Conservation (phyloP, 2,797 vertebrate genomes). For the Channa striata region DNA sequence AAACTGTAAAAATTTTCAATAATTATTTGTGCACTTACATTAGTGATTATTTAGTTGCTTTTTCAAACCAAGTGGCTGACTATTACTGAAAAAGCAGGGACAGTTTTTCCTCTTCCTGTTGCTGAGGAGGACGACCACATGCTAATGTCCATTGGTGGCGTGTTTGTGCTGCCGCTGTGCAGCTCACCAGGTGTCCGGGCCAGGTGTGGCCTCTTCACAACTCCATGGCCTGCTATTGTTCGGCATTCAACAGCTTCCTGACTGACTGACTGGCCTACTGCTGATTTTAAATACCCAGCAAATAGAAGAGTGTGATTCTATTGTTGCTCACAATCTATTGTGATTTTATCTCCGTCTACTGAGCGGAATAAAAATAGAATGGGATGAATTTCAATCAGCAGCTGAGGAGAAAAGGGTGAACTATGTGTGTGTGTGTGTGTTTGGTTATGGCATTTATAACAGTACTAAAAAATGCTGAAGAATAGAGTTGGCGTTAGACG, state of each 20-base stretch:
- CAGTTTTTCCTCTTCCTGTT: conserved; percentile 27
- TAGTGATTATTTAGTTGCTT: conserved; percentile 4
- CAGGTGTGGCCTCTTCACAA: conserved; percentile 76
- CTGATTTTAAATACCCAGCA: conserved; percentile 45
- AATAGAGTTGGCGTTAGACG: conserved; percentile 16
- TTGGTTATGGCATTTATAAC: too few relatives aligned
- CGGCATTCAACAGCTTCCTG: conserved; percentile 71
- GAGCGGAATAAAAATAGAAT: conserved; percentile 36
- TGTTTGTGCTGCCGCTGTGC: conserved; percentile 59
- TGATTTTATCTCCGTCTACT: conserved; percentile 33
- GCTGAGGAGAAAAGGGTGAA: conserved; percentile 7
- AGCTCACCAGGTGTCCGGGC: conserved; percentile 72
- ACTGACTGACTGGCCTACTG: conserved; percentile 62
- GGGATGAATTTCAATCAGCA: conserved; percentile 42
- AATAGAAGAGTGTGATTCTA: conserved; percentile 45
- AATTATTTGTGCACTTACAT: neutral
- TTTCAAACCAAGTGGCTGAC: neutral
- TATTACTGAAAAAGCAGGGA: conserved; percentile 6
- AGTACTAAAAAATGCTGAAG: too few relatives aligned
- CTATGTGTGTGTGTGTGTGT: conserved; percentile 1
- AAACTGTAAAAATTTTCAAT: neutral
- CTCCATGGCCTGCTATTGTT: conserved; percentile 74
- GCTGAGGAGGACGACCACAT: conserved; percentile 27
- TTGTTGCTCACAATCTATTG: conserved; percentile 40
- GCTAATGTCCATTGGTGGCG: conserved; percentile 34